Base-by-base conservation (phyloP, 2,888 invertebrate genomes). In the Scaptomyza parva region DNA sequence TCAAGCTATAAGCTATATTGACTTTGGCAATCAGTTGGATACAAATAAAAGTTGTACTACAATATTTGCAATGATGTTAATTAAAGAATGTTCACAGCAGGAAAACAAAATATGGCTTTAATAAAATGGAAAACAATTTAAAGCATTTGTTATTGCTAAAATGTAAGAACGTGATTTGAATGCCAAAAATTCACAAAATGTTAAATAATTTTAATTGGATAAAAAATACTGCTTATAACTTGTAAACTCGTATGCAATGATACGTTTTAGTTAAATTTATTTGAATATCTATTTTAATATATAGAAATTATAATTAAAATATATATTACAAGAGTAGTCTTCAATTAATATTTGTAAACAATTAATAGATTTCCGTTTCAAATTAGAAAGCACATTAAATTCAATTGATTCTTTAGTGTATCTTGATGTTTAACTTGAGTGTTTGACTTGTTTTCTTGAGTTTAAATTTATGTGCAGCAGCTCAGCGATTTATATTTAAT, bases 401-500 rank as follows among this genome's bases (percentile, higher is more conserved):
- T 22, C 8, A 9, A 52, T 18, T 58, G 52, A 4, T 24, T 18
- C 26, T 22, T 43, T 24, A 64, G 70, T 24, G 70, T 71, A 71
- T 57, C 18, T 8, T 20, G 17, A 12, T 33, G 17, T 44, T 52
- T 55, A 30, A 50, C 55, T 37, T 17, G 1, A 24, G n/a, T 17
- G 14, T 40, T 52, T 62, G 48, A 8, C 17, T 40, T 41, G 48
- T 22, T 39, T 52, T 55, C 65, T 64, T 70, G 60, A 52, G 71
- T 69, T 83, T 76, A 73, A 78, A 83, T 86, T 80, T 80, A 83
- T 85, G 83, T 71, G 68, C 41, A 66, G 41, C 73, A 78, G 58
- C 70, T 65, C 76, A 66, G 71, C 82, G 82, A 79, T 82, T 78
- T 82, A 82, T 70, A 85, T 80, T 80, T 82, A 79, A 82, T 81